phyloP scores from a whole-genome alignment of 2,888 invertebrate genomes.

The Lydus trimaculatus region DNA sequence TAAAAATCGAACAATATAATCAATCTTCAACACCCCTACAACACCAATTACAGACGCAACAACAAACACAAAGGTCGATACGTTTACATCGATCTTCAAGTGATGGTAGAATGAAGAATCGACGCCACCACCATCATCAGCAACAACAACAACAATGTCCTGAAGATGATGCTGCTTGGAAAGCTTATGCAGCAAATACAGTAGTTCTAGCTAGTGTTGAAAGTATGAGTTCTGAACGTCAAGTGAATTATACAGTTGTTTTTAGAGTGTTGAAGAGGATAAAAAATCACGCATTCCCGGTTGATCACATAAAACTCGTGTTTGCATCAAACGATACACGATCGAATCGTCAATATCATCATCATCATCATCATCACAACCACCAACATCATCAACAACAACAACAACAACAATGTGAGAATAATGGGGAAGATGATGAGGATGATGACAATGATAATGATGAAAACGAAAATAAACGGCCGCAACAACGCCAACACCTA shows the following conservation, averaged over 20 bases:
- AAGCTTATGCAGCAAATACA: slow-evolving; percentile 69
- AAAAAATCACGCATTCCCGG: slow-evolving; percentile 56
- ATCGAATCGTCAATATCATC: slow-evolving; percentile 10
- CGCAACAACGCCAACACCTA: slow-evolving; percentile 53
- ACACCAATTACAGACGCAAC: slow-evolving; percentile 1
- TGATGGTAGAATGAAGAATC: background rate
- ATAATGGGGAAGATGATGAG: slow-evolving; percentile 10
- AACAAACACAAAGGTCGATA: background rate
- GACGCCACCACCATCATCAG: slow-evolving; percentile 21
- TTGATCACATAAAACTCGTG: slow-evolving; percentile 8
- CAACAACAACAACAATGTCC: slow-evolving; percentile 62
- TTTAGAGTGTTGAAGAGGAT: slow-evolving; percentile 69
- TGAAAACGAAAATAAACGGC: slow-evolving; percentile 27
- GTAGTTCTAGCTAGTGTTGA: slow-evolving; percentile 71
- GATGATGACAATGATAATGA: slow-evolving; percentile 16
- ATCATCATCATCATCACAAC: background rate
- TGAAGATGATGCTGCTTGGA: slow-evolving; percentile 68
- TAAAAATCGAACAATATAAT: slow-evolving; percentile 3
- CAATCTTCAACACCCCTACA: slow-evolving; percentile 5
- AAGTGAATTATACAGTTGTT: slow-evolving; percentile 68
- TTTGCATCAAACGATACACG: slow-evolving; percentile 18
- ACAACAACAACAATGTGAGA: background rate
- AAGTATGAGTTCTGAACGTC: slow-evolving; percentile 62
- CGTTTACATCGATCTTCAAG: slow-evolving; percentile 42
- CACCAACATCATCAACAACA: too few species aligned